phyloP scores from a whole-genome alignment of 2,888 invertebrate genomes.

The Acronicta aceris region DNA sequence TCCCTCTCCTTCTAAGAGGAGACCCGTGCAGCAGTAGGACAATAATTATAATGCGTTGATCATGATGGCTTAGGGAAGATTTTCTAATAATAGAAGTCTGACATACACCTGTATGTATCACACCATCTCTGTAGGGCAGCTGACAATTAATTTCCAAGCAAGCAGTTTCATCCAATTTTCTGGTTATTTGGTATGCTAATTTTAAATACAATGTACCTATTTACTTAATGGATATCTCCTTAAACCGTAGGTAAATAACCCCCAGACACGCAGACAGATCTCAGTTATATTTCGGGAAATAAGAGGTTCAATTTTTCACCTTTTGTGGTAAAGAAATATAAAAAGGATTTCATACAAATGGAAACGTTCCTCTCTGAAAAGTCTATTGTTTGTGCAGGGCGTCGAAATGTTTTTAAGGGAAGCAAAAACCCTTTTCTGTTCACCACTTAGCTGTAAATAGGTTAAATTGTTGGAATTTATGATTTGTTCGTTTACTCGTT shows the following conservation, averaged over 20 bases:
- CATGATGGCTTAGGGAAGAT: no score
- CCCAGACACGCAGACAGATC: conserved; percentile 29
- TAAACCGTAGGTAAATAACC: conserved; percentile 34
- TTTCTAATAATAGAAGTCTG: no score
- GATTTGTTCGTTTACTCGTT: conserved; percentile 40
- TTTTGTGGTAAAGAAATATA: conserved; percentile 59
- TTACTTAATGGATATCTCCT: conserved; percentile 22
- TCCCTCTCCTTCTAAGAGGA: no score
- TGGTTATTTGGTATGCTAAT: background rate
- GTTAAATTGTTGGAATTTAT: conserved; percentile 45
- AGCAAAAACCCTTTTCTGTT: conserved; percentile 58
- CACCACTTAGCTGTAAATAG: conserved; percentile 45
- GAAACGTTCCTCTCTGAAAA: conserved; percentile 67
- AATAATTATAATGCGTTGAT: no score
- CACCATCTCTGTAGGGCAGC: no score
- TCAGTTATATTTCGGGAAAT: conserved; percentile 43
- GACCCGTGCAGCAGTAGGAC: no score
- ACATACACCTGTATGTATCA: no score
- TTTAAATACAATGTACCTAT: conserved; percentile 15
- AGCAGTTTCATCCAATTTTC: no score
- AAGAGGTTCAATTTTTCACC: conserved; percentile 58
- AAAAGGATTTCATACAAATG: conserved; percentile 70
- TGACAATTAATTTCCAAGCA: no score
- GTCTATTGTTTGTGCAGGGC: conserved; percentile 68
- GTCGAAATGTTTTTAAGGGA: conserved; percentile 59